phyloP scores from a whole-genome alignment of 2,888 invertebrate species.

The Copidosoma aretas region DNA sequence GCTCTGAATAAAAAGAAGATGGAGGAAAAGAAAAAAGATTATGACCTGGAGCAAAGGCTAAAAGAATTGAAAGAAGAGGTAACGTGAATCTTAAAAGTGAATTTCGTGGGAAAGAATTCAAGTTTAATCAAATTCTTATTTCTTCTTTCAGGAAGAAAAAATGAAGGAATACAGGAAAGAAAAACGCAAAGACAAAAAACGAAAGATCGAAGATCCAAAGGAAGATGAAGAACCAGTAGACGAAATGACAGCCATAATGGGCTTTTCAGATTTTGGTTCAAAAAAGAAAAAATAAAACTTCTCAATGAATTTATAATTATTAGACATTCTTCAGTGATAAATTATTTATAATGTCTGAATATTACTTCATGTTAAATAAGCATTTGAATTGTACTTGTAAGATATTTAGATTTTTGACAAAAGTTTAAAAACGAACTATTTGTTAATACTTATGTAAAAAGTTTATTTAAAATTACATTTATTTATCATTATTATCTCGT shows the following conservation, averaged over 20 bases:
- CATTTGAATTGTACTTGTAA: too few species aligned
- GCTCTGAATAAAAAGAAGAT: conserved; percentile 90
- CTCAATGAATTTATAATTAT: not conserved
- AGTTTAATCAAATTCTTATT: not conserved
- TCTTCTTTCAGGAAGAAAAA: conserved; percentile 76
- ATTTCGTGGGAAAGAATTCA: not conserved
- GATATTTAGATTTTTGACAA: not conserved
- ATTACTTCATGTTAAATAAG: too few species aligned
- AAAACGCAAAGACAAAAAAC: conserved; percentile 86
- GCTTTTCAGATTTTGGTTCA: conserved; percentile 91
- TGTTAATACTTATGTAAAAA: too few species aligned
- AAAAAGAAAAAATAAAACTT: conserved; percentile 72
- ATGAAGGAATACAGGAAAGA: conserved; percentile 88
- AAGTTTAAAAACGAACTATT: not conserved
- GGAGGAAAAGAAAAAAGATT: conserved; percentile 95
- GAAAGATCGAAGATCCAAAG: conserved; percentile 76
- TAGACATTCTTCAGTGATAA: not conserved
- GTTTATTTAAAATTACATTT: too few species aligned
- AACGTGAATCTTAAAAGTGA: conserved; percentile 31
- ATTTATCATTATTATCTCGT: too few species aligned
- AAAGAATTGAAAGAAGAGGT: conserved; percentile 93
- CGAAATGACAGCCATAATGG: conserved; percentile 88
- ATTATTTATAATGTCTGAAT: too few species aligned
- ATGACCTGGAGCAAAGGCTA: conserved; percentile 88
- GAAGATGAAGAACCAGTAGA: conserved; percentile 65